Base-by-base conservation (phyloP, 2,113 vertebrate species). In the Epinephelus lanceolatus region DNA sequence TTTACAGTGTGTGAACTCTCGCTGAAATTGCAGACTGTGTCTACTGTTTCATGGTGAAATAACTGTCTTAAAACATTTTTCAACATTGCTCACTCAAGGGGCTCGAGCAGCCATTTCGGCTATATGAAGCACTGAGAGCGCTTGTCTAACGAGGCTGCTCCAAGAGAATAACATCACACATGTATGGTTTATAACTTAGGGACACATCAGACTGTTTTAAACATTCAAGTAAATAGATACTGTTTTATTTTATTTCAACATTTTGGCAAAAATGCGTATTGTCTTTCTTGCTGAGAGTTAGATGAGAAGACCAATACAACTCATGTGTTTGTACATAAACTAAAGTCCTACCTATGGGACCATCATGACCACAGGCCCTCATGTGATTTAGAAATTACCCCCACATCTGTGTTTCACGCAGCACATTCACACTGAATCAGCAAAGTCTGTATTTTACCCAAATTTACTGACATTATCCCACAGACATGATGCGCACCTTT, bases 31-130 rank as follows among this genome's bases (percentile, higher is more conserved):
- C 96, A 94, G 96, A 95, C 94, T 92, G 94, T 87, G 95, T 94
- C 95, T 88, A 88, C 94, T 96, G 96, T 96, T 96, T 97, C 96
- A 96, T 95, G 95, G 96, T 96, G 96, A 96, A 96, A 95, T 96
- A 97, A 96, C 96, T 95, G 95, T 96, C 95, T 92, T 83, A 74
- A 88, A 90, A 87, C 85, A 86, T 85, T 90, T 89, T 77, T 84
- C 86, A 89, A 74, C 61, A 61, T 62, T 6, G 15, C 79, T 83
- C 85, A 71, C 83, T 90, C 76, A 57, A 81, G 78, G 53, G 72
- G 70, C 65, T 60, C 60, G 0, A 62, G 60, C 74, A 75, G 71
- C 65, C 33, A 55, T 82, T 84, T 79, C 57, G 55, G 60, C 69
- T 49, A 60, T 69, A 53, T 69, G 57, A 77, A 69, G 74, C 10